Conservation (phyloP, 2,113 vertebrate species). For the Isichthys henryi region DNA sequence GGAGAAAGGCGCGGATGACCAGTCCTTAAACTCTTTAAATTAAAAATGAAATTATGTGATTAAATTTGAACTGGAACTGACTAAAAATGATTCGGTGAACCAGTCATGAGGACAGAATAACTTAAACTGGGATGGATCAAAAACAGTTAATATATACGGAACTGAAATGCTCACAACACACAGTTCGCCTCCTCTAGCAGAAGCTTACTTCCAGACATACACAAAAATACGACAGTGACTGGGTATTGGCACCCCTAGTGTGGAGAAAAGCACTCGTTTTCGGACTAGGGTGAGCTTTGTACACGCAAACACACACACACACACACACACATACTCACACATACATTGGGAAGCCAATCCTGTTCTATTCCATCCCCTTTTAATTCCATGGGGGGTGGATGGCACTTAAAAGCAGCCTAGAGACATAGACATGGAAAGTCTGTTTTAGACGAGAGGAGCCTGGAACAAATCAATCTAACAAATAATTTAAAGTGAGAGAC, state of each 20-base stretch:
- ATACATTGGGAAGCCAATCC: neutral
- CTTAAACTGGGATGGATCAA: slow-evolving; percentile 4
- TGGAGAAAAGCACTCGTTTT: neutral
- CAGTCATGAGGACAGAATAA: slow-evolving; percentile 2
- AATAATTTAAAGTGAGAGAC: slow-evolving; percentile 78
- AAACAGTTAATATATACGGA: neutral
- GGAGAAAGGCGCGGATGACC: slow-evolving; percentile 37
- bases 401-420: slow-evolving; percentile 53
- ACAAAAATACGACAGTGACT: neutral
- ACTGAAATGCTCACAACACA: neutral
- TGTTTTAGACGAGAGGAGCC: slow-evolving; percentile 58
- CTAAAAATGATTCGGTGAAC: neutral
- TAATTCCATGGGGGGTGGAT: slow-evolving; percentile 37
- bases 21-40: slow-evolving; percentile 19
- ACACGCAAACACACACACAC: neutral
- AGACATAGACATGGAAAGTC: slow-evolving; percentile 50
- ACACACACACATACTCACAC: slow-evolving; percentile 1
- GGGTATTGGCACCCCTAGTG: neutral
- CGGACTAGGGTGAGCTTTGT: neutral
- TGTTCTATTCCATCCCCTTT: slow-evolving; percentile 29
- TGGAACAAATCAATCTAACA: slow-evolving; percentile 71
- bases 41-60: slow-evolving; percentile 24
- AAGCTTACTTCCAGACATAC: neutral
- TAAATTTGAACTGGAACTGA: slow-evolving; percentile 19
- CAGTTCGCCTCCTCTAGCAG: neutral